Conservation (phyloP, 1,140 invertebrate species). For the Daktulosphaira vitifoliae region DNA sequence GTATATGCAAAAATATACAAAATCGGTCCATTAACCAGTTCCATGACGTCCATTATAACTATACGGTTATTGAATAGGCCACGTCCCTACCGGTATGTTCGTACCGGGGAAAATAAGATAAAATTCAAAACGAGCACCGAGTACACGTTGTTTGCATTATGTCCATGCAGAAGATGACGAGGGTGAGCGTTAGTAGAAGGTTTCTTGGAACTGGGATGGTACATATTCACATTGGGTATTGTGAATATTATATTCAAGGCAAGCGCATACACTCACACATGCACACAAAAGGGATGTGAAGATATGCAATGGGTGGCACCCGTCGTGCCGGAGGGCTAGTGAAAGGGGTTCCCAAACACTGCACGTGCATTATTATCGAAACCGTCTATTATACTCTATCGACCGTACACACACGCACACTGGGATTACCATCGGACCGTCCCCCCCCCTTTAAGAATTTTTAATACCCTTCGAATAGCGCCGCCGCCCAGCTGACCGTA, state of each 20-base stretch:
- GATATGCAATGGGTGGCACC: conserved; percentile 27
- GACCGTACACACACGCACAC: no score
- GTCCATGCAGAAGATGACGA: no score
- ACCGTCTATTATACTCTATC: conserved; percentile 15
- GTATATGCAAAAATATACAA: no score
- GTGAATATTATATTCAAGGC: neutral
- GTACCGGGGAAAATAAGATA: no score
- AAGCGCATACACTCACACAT: neutral
- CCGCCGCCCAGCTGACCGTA: neutral
- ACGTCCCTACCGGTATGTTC: no score
- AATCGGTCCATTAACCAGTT: no score
- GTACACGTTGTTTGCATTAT: no score
- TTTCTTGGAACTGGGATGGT: neutral
- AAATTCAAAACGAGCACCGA: no score
- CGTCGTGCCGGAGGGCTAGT: conserved; percentile 12
- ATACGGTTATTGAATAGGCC: no score
- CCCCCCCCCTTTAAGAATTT: conserved; percentile 21
- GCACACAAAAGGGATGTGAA: conserved; percentile 11
- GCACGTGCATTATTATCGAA: neutral
- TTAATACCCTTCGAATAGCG: conserved; percentile 8
- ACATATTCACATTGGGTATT: neutral
- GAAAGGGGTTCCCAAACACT: no score
- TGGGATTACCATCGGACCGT: conserved; percentile 14
- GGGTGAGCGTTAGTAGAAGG: no score
- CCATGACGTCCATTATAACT: no score